phyloP scores from a whole-genome alignment of 2,888 invertebrate species.

The Hetaerina titia region DNA sequence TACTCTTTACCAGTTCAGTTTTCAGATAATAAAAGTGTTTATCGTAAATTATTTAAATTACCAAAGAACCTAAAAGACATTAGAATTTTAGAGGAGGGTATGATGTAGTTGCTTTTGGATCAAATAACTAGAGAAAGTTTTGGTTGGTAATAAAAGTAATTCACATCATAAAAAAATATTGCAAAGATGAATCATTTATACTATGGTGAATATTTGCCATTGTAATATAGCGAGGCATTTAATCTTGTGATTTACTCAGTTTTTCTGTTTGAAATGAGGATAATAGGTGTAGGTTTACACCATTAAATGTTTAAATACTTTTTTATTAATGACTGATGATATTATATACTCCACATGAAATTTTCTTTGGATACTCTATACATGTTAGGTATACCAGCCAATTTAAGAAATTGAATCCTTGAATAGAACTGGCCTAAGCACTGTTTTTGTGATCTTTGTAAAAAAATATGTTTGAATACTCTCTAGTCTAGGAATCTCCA shows the following conservation, averaged over 20 bases:
- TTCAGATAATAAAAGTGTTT: background rate
- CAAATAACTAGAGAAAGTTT: background rate
- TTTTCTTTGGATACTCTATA: background rate
- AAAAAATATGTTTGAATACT: constrained; percentile 1
- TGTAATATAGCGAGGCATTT: background rate
- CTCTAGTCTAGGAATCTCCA: constrained; percentile 38
- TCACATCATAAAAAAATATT: too few relatives aligned
- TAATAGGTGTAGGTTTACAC: background rate
- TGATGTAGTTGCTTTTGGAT: background rate
- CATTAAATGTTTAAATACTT: background rate
- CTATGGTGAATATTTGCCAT: background rate
- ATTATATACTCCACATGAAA: background rate
- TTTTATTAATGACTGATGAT: background rate
- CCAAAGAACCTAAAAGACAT: background rate
- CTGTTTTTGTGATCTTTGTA: background rate
- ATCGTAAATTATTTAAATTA: background rate
- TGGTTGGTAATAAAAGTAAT: too few relatives aligned
- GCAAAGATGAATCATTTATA: too few relatives aligned
- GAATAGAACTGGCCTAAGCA: constrained; percentile 9
- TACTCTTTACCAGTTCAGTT: background rate
- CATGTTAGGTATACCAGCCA: background rate
- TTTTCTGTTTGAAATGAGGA: background rate
- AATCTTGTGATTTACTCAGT: background rate
- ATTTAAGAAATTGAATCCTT: background rate
- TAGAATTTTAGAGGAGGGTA: background rate